These are phyloP conservation scores for Selene dorsalis DNA, from an alignment of 2,797 vertebrate genomes.

Conservation along the genomic window DNA sequence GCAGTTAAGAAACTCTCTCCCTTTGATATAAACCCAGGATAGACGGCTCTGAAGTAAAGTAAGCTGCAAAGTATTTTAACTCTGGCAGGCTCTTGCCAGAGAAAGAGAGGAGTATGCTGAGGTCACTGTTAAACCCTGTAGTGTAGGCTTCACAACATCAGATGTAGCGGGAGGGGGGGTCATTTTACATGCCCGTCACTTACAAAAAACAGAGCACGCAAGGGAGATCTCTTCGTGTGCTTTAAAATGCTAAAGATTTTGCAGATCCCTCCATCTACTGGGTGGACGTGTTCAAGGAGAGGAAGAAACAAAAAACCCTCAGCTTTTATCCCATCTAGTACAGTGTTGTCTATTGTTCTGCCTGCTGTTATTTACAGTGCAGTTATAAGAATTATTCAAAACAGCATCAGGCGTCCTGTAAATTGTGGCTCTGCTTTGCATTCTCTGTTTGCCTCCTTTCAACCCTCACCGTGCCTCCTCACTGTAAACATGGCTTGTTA, in stretches of 20 bases:
- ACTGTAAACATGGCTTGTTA: slow-evolving; percentile 46
- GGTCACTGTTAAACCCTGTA: slow-evolving; percentile 68
- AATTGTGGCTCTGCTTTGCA: slow-evolving; percentile 22
- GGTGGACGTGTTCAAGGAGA: slow-evolving; percentile 37
- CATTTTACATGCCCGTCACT: slow-evolving; percentile 49
- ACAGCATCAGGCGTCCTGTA: slow-evolving; percentile 25
- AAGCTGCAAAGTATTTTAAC: slow-evolving; percentile 57
- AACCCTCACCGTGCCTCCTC: neutral
- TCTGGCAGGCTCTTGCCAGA: slow-evolving; percentile 55
- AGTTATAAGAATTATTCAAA: slow-evolving; percentile 42
- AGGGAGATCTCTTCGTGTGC: slow-evolving; percentile 42
- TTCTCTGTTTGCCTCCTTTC: slow-evolving; percentile 8
- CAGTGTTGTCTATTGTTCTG: slow-evolving; percentile 4
- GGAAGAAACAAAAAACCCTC: slow-evolving; percentile 18
- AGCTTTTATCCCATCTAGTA: slow-evolving; percentile 10
- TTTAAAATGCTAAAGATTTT: slow-evolving; percentile 56
- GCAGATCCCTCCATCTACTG: slow-evolving; percentile 34
- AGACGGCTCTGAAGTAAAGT: slow-evolving; percentile 68
- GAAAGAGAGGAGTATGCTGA: slow-evolving; percentile 56
- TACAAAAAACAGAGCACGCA: slow-evolving; percentile 46
- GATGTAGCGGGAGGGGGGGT: slow-evolving; percentile 27
- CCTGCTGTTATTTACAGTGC: neutral
- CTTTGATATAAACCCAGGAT: slow-evolving; percentile 70
- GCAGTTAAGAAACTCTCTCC: slow-evolving; percentile 57
- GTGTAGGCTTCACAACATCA: slow-evolving; percentile 56